These are phyloP conservation scores for Cliona cf. orientalis DNA, from an alignment of 37 sponge, comb jelly and placozoan species.

Conservation along the genomic window DNA sequence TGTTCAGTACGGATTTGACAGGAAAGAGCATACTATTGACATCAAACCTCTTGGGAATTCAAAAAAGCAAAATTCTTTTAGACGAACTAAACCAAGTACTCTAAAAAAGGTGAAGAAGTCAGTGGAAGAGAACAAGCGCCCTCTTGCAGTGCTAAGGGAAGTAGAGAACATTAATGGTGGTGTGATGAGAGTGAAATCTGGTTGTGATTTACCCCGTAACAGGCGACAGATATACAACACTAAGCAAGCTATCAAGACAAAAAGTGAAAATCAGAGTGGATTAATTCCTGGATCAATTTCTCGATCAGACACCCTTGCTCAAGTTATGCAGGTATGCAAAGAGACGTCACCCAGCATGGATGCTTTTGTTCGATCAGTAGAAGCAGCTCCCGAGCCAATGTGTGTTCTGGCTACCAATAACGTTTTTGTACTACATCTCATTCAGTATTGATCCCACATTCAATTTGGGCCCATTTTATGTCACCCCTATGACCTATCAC, in stretches of 20 bases:
- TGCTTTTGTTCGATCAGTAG: constrained; percentile 27
- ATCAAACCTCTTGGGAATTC: constrained; percentile 36
- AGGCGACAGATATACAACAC: constrained; percentile 20
- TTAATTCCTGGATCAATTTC: background rate
- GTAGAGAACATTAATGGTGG: constrained; percentile 34
- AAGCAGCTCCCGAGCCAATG: constrained; percentile 51
- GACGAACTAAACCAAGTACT: constrained; percentile 45
- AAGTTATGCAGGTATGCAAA: constrained; percentile 32
- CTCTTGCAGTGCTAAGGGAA: constrained; percentile 9
- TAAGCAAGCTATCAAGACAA: background rate
- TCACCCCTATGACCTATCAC: constrained; percentile 34
- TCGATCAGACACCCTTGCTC: constrained; percentile 12
- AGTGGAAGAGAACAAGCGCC: constrained; percentile 12
- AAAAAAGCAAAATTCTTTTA: background rate
- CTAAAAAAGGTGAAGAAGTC: background rate
- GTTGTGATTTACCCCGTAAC: constrained; percentile 37
- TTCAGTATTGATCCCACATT: constrained; percentile 40
- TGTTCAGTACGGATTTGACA: constrained; percentile 36
- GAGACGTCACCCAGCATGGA: background rate
- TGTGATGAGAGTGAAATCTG: constrained; percentile 1
- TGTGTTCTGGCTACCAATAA: constrained; percentile 40
- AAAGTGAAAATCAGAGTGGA: background rate
- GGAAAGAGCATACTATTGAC: constrained; percentile 34
- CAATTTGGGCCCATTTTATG: constrained; percentile 44
- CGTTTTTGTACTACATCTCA: background rate